phyloP scores from a whole-genome alignment of 2,113 vertebrate species.

The Oceanites oceanicus region DNA sequence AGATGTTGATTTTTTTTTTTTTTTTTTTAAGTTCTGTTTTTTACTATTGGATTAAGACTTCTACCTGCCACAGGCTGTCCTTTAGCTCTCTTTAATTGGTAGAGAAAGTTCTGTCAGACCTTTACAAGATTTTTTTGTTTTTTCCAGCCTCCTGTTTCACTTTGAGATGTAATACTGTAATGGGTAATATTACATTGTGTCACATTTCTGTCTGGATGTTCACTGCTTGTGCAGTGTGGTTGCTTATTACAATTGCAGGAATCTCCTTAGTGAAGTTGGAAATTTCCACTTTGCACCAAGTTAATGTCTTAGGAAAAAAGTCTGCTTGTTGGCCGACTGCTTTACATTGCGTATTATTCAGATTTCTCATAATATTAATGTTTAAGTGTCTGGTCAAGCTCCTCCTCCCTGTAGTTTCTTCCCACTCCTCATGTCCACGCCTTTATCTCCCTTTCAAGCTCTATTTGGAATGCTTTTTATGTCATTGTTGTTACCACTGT shows the following conservation, averaged over 20 bases:
- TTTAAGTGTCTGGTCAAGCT: not conserved
- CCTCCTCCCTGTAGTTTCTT: not conserved
- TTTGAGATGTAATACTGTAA: not conserved
- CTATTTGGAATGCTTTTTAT: not conserved
- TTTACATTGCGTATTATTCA: not conserved
- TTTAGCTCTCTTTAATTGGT: not conserved
- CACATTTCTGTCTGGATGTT: not conserved
- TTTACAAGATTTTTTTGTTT: not conserved
- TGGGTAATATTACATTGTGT: not conserved
- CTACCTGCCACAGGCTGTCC: not conserved
- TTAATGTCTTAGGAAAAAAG: not conserved
- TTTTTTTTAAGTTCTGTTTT: not conserved
- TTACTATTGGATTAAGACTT: not conserved
- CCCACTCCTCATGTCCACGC: not conserved
- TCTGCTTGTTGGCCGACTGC: not conserved
- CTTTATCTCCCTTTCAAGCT: not conserved
- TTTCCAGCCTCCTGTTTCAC: not conserved
- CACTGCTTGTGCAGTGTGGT: not conserved
- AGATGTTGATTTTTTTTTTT: not conserved
- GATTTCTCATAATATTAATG: not conserved
- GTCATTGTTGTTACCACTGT: not conserved
- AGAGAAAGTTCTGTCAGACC: not conserved
- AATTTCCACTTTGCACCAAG: not conserved
- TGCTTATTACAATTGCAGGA: not conserved
- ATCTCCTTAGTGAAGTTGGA: not conserved